Evolutionary conservation across 2,113 vertebrate genomes (phyloP).

Genomic region (Capricornis sumatraensis): DNA sequence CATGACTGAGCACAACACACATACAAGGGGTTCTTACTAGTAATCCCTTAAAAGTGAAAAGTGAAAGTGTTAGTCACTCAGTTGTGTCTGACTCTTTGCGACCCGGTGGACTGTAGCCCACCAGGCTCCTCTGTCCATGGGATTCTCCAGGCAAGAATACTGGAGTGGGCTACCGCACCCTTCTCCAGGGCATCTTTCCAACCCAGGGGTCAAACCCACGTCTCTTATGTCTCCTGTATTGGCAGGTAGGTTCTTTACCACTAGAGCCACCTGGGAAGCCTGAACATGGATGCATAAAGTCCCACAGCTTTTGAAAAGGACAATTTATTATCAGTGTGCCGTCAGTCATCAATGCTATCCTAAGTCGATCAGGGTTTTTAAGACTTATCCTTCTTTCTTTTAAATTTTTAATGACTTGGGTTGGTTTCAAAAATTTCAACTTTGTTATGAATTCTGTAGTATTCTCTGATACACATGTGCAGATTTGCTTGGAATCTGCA

Average conservation of each 20-base stretch:
- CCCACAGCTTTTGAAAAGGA: not conserved
- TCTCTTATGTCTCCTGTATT: not conserved
- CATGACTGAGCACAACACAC: not conserved
- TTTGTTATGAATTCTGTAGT: not conserved
- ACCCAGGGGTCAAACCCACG: not conserved
- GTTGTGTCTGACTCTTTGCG: not conserved
- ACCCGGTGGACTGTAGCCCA: rapidly evolving
- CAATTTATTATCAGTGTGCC: not conserved
- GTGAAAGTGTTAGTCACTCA: not conserved
- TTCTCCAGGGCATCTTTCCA: not conserved
- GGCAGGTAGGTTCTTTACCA: not conserved
- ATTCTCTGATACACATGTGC: not conserved
- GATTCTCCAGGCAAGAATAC: not conserved
- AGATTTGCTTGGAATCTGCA: not conserved
- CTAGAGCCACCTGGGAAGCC: not conserved
- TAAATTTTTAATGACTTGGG: not conserved
- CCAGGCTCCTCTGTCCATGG: not conserved
- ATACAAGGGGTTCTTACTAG: not conserved
- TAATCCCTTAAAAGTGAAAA: not conserved
- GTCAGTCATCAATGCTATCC: not conserved
- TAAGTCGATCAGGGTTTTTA: not conserved
- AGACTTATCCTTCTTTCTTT: not conserved
- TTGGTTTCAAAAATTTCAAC: not conserved
- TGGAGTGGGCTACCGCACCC: not conserved
- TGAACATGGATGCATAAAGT: not conserved